phyloP scores from a whole-genome alignment of 2,797 vertebrate genomes.

The Xenops minutus region DNA sequence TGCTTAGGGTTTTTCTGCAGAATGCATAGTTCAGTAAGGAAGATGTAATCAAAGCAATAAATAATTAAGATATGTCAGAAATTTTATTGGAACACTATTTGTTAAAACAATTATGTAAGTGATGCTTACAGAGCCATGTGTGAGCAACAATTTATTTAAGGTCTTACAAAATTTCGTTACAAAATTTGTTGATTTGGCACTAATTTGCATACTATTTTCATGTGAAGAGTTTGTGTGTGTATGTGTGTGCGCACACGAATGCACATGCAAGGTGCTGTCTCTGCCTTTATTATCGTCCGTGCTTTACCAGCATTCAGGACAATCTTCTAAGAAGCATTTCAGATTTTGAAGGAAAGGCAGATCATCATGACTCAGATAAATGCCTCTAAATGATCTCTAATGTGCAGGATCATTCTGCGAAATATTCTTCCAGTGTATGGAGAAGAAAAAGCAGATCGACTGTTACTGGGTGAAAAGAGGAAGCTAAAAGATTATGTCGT shows the following conservation, averaged over 20 bases:
- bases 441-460: background rate
- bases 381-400: background rate
- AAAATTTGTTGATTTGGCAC: background rate
- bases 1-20: background rate
- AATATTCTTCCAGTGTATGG: background rate
- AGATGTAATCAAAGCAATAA: background rate
- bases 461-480: background rate
- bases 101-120: background rate
- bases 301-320: background rate
- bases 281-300: background rate
- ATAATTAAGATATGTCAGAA: background rate
- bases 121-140: background rate
- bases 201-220: background rate
- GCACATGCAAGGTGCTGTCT: background rate
- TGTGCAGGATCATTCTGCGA: background rate
- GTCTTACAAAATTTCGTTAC: background rate
- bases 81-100: background rate
- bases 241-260: background rate
- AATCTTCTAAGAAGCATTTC: background rate
- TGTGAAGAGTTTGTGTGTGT: accelerated
- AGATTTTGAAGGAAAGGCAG: background rate
- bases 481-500: background rate
- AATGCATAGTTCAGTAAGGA: background rate
- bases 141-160: background rate
- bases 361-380: background rate